Conservation (phyloP, 2,797 vertebrate species). For the Microctenopoma stevenorrisi region DNA sequence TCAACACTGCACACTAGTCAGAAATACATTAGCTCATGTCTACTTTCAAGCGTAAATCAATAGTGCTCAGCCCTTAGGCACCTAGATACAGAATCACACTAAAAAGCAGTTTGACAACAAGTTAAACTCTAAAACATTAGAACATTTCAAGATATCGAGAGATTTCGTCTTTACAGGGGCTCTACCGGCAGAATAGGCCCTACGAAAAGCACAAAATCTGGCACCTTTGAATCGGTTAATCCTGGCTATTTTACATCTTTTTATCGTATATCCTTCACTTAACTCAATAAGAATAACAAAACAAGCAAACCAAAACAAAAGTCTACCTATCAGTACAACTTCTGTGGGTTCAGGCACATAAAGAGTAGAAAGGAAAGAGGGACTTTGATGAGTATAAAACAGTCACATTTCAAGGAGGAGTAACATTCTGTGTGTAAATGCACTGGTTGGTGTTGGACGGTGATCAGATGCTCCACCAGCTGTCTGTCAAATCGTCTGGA, state of each 20-base stretch:
- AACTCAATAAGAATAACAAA: constrained; percentile 71
- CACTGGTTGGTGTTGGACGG: constrained; percentile 65
- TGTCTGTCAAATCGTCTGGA: constrained; percentile 27
- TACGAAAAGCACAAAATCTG: constrained; percentile 78
- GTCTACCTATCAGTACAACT: constrained; percentile 76
- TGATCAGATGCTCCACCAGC: constrained; percentile 17
- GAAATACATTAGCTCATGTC: constrained; percentile 74
- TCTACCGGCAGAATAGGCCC: constrained; percentile 62
- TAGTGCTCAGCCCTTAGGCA: constrained; percentile 76
- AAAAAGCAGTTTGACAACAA: constrained; percentile 79
- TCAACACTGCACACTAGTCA: constrained; percentile 71
- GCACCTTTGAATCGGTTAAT: constrained; percentile 88
- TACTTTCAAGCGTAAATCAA: constrained; percentile 79
- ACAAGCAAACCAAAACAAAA: constrained; percentile 41
- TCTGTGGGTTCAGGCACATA: constrained; percentile 81
- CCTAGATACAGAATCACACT: constrained; percentile 78
- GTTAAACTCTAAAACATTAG: constrained; percentile 76
- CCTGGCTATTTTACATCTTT: constrained; percentile 80
- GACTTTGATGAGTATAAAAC: constrained; percentile 63
- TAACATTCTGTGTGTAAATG: constrained; percentile 69
- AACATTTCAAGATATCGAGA: constrained; percentile 74
- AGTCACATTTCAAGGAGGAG: constrained; percentile 56
- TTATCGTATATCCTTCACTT: constrained; percentile 82
- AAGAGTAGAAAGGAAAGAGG: constrained; percentile 66
- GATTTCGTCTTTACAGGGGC: constrained; percentile 72